Evolutionary conservation across 2,113 vertebrate genomes (phyloP).

Genomic region (Lynx canadensis): DNA sequence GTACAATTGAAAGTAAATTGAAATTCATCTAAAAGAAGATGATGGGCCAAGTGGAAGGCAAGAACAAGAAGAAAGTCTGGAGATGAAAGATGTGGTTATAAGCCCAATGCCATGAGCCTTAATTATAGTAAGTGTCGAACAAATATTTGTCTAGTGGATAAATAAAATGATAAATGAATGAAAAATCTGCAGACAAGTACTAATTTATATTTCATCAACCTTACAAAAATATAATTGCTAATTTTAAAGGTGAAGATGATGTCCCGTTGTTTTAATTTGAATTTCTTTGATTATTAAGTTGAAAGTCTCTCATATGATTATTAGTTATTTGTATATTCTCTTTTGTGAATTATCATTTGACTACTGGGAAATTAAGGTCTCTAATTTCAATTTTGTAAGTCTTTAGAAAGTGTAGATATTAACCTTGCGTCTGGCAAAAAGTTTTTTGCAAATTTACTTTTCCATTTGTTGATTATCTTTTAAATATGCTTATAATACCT

Average conservation of each 20-base stretch:
- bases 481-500: constrained; percentile 33
- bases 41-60: not conserved
- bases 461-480: constrained; percentile 61
- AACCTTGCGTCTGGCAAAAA: constrained; percentile 48
- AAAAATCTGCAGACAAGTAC: not conserved
- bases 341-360: constrained; percentile 61
- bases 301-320: constrained; percentile 28
- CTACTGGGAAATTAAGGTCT: not conserved
- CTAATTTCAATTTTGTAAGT: constrained; percentile 58
- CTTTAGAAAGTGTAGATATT: constrained; percentile 20
- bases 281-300: constrained; percentile 49
- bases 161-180: constrained; percentile 34
- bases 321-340: constrained; percentile 30
- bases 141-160: constrained; percentile 22
- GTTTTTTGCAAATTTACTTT: constrained; percentile 56
- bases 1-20: not conserved
- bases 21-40: not conserved
- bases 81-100: not conserved
- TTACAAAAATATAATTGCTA: constrained; percentile 6
- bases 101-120: not conserved
- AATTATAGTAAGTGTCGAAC: not conserved
- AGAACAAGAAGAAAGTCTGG: not conserved
- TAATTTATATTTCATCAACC: constrained; percentile 10
- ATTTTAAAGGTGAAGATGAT: constrained; percentile 47
- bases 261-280: constrained; percentile 36